phyloP scores from a whole-genome alignment of 2,113 vertebrate species.

The Canis aureus region DNA sequence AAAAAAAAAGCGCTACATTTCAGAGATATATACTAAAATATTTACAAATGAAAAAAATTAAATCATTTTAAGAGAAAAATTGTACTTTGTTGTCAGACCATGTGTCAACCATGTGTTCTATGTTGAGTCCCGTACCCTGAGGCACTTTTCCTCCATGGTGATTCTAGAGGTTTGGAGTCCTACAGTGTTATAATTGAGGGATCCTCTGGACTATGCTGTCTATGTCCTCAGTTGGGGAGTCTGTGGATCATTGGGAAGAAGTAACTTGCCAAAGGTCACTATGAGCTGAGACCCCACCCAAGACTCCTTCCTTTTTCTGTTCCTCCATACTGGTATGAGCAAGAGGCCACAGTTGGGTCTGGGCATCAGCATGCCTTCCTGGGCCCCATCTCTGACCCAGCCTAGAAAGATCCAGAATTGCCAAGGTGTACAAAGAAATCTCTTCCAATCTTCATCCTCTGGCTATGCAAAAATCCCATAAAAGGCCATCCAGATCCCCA shows the following conservation, averaged over 20 bases:
- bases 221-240: not conserved
- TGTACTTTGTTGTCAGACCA: not conserved
- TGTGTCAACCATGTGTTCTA: not conserved
- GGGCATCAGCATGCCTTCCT: not conserved
- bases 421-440: not conserved
- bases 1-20: not conserved
- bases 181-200: no score
- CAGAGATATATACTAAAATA: not conserved
- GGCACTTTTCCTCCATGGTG: not conserved
- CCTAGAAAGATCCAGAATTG: not conserved
- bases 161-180: not conserved
- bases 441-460: not conserved
- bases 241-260: not conserved
- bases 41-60: not conserved
- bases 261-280: not conserved
- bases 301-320: not conserved
- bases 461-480: not conserved
- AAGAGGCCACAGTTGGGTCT: not conserved
- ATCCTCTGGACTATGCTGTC: not conserved
- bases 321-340: not conserved
- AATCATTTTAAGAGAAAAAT: not conserved
- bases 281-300: not conserved
- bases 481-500: not conserved
- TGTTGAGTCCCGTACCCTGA: not conserved
- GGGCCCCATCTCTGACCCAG: not conserved